These are phyloP conservation scores for Fregata magnificens DNA, from an alignment of 2,113 vertebrate genomes.

Conservation along the genomic window DNA sequence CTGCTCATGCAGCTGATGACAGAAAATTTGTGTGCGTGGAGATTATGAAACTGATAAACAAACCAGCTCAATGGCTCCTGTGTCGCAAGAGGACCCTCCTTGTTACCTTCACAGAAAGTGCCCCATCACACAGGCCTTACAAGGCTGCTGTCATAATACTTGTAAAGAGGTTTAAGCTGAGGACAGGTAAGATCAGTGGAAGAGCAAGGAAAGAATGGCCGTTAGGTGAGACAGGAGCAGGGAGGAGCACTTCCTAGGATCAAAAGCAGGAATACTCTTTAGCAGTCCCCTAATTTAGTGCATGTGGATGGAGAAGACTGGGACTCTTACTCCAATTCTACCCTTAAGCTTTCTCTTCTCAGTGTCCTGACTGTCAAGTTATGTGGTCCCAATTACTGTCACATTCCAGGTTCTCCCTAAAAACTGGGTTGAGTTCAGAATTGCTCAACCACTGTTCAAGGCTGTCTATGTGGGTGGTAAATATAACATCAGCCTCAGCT, in stretches of 20 bases:
- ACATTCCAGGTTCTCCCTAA: background rate
- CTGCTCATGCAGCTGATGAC: background rate
- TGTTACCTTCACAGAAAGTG: background rate
- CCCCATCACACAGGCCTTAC: background rate
- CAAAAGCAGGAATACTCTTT: background rate
- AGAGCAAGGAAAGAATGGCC: background rate
- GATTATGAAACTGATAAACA: conserved; percentile 9
- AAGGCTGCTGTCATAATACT: background rate
- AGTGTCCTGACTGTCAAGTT: background rate
- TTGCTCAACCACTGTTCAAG: background rate
- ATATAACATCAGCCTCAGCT: background rate
- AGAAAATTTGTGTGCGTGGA: background rate
- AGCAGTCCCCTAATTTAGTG: background rate
- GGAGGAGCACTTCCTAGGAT: background rate
- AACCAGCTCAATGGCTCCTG: background rate
- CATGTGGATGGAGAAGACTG: background rate
- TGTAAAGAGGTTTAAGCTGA: background rate
- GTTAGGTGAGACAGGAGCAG: background rate
- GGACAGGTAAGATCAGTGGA: background rate
- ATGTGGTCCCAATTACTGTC: background rate
- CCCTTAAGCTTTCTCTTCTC: background rate
- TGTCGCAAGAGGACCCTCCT: background rate
- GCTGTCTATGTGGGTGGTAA: background rate
- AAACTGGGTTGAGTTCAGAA: background rate
- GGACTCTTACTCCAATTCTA: background rate